Evolutionary conservation across 2,888 invertebrate genomes (phyloP).

Genomic region (Phlogophora meticulosa): DNA sequence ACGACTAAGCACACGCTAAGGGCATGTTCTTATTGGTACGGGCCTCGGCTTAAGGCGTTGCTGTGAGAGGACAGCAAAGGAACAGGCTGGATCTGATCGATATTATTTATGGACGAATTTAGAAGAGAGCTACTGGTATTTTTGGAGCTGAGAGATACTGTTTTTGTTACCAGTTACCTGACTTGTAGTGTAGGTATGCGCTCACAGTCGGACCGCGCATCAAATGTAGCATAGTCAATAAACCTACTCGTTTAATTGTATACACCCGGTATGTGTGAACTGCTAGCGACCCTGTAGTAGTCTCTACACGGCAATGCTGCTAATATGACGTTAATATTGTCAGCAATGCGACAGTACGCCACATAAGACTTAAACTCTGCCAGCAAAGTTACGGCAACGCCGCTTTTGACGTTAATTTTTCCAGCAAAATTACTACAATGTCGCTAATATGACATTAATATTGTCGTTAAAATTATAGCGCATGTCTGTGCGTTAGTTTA

Average conservation of each 20-base stretch:
- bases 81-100: no score
- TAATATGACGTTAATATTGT: conserved; percentile 64
- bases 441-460: conserved; percentile 37
- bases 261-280: conserved; percentile 79
- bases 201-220: conserved; percentile 28
- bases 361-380: conserved; percentile 19
- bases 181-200: neutral
- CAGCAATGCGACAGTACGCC: conserved; percentile 37
- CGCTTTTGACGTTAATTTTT: conserved; percentile 24
- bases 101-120: no score
- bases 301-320: conserved; percentile 32
- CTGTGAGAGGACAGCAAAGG: no score
- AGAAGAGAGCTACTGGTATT: no score
- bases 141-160: no score
- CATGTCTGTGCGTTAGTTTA: conserved; percentile 1
- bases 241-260: conserved; percentile 77
- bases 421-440: neutral
- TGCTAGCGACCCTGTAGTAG: conserved; percentile 64
- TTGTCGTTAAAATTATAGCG: conserved; percentile 1
- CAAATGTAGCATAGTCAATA: conserved; percentile 64
- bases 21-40: no score
- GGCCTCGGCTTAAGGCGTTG: no score
- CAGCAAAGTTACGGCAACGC: conserved; percentile 18
- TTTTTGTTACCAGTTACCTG: no score
- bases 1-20: no score